Percentiles rank a stretch among this genome's conserved stretches.
Conservation (phyloP, 2,113 vertebrate genomes). For the Bungarus multicinctus region DNA sequence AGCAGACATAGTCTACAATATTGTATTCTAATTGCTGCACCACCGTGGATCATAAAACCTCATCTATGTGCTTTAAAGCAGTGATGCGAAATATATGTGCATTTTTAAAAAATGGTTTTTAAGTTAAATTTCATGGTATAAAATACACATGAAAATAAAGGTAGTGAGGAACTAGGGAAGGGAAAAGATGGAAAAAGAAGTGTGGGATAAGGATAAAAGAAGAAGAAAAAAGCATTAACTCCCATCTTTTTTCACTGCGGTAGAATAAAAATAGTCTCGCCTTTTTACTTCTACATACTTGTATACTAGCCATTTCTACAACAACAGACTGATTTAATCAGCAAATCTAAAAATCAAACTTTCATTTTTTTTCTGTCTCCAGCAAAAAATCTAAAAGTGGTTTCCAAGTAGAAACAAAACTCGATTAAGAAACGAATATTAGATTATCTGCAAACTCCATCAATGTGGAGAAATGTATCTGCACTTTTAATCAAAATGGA, state of each 20-base stretch:
- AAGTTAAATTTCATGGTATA: not conserved
- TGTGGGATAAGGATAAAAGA: not conserved
- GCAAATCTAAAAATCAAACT: not conserved
- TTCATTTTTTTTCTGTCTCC: not conserved
- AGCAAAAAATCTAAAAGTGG: not conserved
- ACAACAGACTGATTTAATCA: not conserved
- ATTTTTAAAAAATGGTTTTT: not conserved
- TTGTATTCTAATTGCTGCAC: no score
- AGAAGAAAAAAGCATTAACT: not conserved
- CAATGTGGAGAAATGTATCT: not conserved
- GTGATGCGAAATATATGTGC: not conserved
- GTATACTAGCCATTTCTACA: not conserved
- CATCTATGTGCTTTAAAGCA: not conserved
- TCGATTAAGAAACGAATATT: not conserved
- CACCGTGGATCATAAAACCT: not conserved
- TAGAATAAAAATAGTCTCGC: not conserved
- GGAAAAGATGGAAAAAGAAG: not conserved
- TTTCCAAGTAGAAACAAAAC: not conserved
- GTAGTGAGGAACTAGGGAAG: not conserved
- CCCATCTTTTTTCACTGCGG: not conserved
- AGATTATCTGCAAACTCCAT: not conserved
- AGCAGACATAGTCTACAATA: no score
- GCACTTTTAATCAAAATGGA: not conserved
- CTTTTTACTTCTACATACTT: not conserved
- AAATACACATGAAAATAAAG: not conserved